A percentile compares a stretch with the other conserved stretches of the same genome.
phyloP scores from a whole-genome alignment of 2,888 invertebrate genomes.

The Erynnis tages region DNA sequence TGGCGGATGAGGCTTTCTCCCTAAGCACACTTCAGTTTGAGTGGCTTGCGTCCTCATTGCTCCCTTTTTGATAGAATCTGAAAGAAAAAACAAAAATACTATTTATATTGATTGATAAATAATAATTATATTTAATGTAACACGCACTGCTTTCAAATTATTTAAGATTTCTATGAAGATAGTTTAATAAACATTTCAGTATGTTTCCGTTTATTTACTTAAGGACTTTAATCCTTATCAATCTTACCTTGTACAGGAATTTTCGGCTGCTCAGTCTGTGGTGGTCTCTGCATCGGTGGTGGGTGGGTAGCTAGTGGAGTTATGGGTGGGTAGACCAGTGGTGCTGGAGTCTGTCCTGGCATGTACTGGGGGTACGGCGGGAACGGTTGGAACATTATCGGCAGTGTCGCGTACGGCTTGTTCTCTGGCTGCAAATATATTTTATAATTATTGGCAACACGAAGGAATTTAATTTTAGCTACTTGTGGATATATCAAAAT shows the following conservation, averaged over 20 bases:
- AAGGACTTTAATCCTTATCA: no score
- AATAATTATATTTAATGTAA: neutral
- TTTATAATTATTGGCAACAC: no score
- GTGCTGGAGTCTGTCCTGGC: conserved; percentile 51
- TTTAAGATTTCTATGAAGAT: no score
- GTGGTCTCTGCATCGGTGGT: conserved; percentile 49
- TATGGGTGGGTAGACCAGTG: conserved; percentile 70
- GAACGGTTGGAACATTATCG: conserved; percentile 73
- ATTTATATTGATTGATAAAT: neutral
- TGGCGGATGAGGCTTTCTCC: conserved; percentile 86
- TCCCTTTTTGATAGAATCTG: conserved; percentile 90
- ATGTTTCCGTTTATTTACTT: no score
- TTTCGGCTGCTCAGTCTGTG: conserved; percentile 74
- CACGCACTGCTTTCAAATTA: no score
- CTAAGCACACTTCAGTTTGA: conserved; percentile 90
- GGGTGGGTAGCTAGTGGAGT: conserved; percentile 58
- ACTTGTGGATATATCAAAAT: no score
- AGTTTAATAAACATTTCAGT: no score
- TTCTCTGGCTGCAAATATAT: conserved; percentile 70
- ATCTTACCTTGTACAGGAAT: conserved; percentile 78
- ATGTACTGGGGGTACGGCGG: conserved; percentile 66
- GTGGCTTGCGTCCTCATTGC: conserved; percentile 97
- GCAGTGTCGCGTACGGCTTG: conserved; percentile 67
- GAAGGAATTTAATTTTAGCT: no score
- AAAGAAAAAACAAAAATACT: conserved; percentile 41